Percentiles rank a stretch among this genome's conserved stretches.
Evolutionary conservation across 2,888 invertebrate genomes (phyloP).

Genomic region (Lasioglossum pauxillum): DNA sequence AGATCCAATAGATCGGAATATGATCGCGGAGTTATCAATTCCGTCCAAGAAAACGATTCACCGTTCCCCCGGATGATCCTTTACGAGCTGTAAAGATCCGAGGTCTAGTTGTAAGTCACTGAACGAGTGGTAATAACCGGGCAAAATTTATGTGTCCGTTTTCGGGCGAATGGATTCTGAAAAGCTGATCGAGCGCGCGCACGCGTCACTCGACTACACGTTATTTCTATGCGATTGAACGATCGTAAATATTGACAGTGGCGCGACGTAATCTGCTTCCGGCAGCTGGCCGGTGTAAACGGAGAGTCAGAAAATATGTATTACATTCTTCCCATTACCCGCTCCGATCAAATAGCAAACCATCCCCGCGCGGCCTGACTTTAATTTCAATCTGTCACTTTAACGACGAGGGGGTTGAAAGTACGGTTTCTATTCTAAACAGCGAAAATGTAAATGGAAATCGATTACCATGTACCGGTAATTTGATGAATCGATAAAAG

Average conservation of each 20-base stretch:
- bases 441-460: not conserved
- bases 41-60: not conserved
- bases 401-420: not conserved
- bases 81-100: not conserved
- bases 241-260: conserved; percentile 4
- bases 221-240: not conserved
- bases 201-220: not conserved
- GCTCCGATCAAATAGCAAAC: not conserved
- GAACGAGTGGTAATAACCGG: not conserved
- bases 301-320: not conserved
- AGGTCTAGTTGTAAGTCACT: not conserved
- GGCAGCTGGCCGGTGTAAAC: not conserved
- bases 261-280: not conserved
- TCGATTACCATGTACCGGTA: not conserved
- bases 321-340: not conserved
- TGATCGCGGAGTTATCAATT: not conserved
- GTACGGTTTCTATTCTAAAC: not conserved
- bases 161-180: not conserved
- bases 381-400: not conserved
- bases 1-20: not conserved
- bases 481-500: not conserved
- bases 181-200: not conserved
- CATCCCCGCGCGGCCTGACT: not conserved
- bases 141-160: not conserved
- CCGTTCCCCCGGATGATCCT: not conserved